phyloP scores from a whole-genome alignment of 2,113 vertebrate species.

The Verasper variegatus region DNA sequence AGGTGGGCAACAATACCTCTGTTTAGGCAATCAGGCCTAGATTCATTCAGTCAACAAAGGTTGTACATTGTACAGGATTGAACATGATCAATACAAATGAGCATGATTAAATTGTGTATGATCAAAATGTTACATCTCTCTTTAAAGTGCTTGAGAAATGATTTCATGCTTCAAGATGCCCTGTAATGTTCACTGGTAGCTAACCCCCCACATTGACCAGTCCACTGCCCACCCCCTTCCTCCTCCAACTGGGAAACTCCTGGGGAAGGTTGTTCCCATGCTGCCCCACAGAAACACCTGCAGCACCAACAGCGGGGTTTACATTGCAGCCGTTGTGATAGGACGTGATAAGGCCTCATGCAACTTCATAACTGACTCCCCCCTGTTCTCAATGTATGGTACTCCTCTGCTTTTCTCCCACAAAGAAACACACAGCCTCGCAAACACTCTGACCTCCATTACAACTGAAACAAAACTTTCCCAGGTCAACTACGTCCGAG shows the following conservation, averaged over 20 bases:
- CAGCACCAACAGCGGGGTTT: slow-evolving; percentile 52
- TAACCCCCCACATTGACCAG: background rate
- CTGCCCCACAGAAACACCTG: slow-evolving; percentile 78
- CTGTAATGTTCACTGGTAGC: slow-evolving; percentile 16
- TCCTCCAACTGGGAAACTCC: slow-evolving; percentile 66
- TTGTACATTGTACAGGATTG: too few relatives aligned
- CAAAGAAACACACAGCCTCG: slow-evolving; percentile 40
- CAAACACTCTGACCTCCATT: slow-evolving; percentile 77
- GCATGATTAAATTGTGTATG: too few relatives aligned
- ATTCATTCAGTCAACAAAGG: too few relatives aligned
- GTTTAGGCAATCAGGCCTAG: too few relatives aligned
- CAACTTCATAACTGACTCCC: slow-evolving; percentile 54
- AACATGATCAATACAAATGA: too few relatives aligned
- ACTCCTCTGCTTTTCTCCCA: slow-evolving; percentile 60
- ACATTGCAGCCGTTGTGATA: slow-evolving; percentile 66
- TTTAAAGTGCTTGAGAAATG: background rate
- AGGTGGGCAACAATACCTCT: too few relatives aligned
- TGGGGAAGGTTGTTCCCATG: slow-evolving; percentile 81
- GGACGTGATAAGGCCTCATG: slow-evolving; percentile 59
- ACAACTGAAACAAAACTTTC: slow-evolving; percentile 78
- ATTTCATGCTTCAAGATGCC: slow-evolving; percentile 5
- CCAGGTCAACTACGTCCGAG: slow-evolving; percentile 71
- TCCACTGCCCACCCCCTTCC: background rate
- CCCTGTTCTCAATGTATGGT: slow-evolving; percentile 21
- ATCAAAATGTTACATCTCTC: too few relatives aligned